phyloP scores from a whole-genome alignment of 2,113 vertebrate genomes.

The Megaceryle maxima region DNA sequence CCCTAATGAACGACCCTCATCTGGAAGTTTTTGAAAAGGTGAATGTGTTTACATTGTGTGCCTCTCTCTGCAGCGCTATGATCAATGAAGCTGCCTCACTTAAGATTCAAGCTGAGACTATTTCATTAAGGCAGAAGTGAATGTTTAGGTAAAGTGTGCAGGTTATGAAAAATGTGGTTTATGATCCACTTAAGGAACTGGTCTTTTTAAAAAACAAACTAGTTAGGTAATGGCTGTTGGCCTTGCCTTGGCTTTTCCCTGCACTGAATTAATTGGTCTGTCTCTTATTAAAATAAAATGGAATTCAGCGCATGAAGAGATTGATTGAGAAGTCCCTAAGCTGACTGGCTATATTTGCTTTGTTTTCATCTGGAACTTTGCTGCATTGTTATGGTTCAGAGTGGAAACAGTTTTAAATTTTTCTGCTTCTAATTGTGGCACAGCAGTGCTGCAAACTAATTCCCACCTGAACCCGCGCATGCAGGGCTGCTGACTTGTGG shows the following conservation, averaged over 20 bases:
- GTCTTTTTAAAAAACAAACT: not conserved
- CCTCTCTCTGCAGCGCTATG: not conserved
- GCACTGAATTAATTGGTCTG: not conserved
- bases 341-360: not conserved
- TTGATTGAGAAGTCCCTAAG: not conserved
- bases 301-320: not conserved
- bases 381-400: not conserved
- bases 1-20: not conserved
- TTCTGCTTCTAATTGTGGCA: not conserved
- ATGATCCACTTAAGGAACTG: not conserved
- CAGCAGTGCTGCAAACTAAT: accelerated
- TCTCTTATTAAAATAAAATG: not conserved
- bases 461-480: accelerated
- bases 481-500: not conserved
- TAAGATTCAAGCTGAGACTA: not conserved
- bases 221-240: not conserved
- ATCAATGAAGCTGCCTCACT: not conserved
- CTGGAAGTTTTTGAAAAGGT: not conserved
- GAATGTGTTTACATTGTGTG: not conserved
- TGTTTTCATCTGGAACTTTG: not conserved
- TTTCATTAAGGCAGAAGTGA: not conserved
- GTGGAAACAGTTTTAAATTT: not conserved
- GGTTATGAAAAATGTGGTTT: not conserved
- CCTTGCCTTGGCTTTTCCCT: constrained; percentile 35
- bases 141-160: not conserved